Conservation (phyloP, 2,113 vertebrate species). For the Laticauda laticaudata region DNA sequence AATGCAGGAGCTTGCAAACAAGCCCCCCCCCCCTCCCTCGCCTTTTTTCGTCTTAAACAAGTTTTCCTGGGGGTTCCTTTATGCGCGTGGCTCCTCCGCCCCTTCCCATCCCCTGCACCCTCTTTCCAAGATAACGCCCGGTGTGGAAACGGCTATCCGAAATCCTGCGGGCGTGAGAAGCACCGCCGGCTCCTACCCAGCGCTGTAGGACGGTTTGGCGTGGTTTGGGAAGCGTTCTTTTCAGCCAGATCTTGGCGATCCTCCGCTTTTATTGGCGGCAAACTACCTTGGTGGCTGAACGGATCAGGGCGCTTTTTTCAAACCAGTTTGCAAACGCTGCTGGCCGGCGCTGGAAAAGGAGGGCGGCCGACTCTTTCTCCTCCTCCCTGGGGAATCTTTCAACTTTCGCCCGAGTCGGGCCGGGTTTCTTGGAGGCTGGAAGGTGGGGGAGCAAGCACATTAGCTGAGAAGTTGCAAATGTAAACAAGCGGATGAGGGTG, state of each 20-base stretch:
- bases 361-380: fast-evolving
- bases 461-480: background rate
- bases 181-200: background rate
- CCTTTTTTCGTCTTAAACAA: background rate
- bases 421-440: background rate
- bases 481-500: background rate
- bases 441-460: background rate
- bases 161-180: background rate
- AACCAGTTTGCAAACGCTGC: background rate
- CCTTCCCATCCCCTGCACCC: background rate
- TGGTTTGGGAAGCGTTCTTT: background rate
- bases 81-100: background rate
- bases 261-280: background rate
- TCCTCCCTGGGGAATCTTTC: background rate
- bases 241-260: background rate
- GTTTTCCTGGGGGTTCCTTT: background rate
- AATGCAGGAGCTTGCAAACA: background rate
- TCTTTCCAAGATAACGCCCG: background rate
- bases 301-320: background rate
- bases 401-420: conserved; percentile 31
- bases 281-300: background rate
- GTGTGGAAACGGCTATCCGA: background rate
- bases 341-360: background rate
- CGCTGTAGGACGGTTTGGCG: background rate
- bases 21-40: background rate